Evolutionary conservation across 2,888 invertebrate genomes (phyloP), one percentile per base, ranked within the genome.

Genomic region (Odiellus spinosus): DNA sequence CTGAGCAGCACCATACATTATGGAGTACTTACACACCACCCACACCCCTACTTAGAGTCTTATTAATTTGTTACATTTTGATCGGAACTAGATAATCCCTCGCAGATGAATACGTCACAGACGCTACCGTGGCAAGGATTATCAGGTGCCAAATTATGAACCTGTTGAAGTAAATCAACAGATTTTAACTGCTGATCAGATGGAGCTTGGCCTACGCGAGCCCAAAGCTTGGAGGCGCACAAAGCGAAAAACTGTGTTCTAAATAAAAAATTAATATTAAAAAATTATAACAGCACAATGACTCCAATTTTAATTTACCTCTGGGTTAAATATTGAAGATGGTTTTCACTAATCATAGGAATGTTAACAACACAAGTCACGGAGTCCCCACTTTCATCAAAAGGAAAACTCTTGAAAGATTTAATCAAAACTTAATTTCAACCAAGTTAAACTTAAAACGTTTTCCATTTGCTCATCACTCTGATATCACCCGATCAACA

Each of bases 121-220:
- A 74, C 68, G 58, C 73, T 71, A 47, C 70, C 68, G 63, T 61
- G 26, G 8, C 26, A 26, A 26, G 26, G 26, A 26, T 26, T 4
- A 8, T 26, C 59, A 56, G 73, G 67, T 57, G 78, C 64, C 36
- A 73, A 75, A 59, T 82, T 80, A 62, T 86, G 85, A 38, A 87
- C 70, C 59, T 81, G 80, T 60, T 82, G 77, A 2, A 87, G 67
- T 15, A 87, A 64, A 39, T 80, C 78, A 5, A 81, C 77, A 53
- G 76, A 75, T 42, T 71, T 64, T 58, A 76, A 67, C 58, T 76
- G 76, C 52, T 71, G 71, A 46, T 71, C 68, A 35, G 75, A 70
- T 15, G 67, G 69, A 44, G 72, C 63, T 46, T 70, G 68, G 2
- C 74, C 77, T 33, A 84, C 64, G 59, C 78, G 75, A 54, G 75